phyloP scores from a whole-genome alignment of 2,888 invertebrate species.

The Ceriagrion tenellum region DNA sequence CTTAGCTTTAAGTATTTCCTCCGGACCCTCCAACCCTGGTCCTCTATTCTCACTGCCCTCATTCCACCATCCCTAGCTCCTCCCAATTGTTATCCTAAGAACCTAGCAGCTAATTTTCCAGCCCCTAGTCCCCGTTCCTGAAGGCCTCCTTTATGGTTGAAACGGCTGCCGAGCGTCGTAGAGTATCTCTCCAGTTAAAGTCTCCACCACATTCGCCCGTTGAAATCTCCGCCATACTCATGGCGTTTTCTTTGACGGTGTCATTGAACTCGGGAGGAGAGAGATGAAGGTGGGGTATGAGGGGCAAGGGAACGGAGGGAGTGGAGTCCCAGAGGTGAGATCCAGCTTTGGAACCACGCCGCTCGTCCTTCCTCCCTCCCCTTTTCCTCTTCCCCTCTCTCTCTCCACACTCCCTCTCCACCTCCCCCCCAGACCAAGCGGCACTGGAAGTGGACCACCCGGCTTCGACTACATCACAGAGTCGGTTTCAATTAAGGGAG shows the following conservation, averaged over 20 bases:
- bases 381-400: not conserved
- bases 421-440: not conserved
- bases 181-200: not conserved
- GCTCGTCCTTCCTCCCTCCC: not conserved
- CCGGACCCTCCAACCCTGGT: not conserved
- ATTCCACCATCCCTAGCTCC: not conserved
- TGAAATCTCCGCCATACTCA: conserved; percentile 37
- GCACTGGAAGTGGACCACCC: conserved; percentile 51
- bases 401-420: not conserved
- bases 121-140: too few species aligned
- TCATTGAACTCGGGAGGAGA: conserved; percentile 50
- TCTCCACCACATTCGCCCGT: conserved; percentile 33
- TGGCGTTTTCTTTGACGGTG: conserved; percentile 61
- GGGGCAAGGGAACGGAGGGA: not conserved
- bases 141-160: not conserved
- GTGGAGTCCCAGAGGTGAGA: conserved; percentile 1
- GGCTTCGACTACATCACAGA: conserved; percentile 15
- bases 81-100: not conserved
- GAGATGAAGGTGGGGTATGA: not conserved
- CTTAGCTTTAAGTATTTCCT: not conserved
- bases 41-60: not conserved
- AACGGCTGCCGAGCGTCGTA: not conserved
- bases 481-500: not conserved
- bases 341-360: conserved; percentile 32
- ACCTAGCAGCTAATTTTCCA: not conserved